phyloP scores from a whole-genome alignment of 2,888 invertebrate genomes.

The Micropterix aruncella region DNA sequence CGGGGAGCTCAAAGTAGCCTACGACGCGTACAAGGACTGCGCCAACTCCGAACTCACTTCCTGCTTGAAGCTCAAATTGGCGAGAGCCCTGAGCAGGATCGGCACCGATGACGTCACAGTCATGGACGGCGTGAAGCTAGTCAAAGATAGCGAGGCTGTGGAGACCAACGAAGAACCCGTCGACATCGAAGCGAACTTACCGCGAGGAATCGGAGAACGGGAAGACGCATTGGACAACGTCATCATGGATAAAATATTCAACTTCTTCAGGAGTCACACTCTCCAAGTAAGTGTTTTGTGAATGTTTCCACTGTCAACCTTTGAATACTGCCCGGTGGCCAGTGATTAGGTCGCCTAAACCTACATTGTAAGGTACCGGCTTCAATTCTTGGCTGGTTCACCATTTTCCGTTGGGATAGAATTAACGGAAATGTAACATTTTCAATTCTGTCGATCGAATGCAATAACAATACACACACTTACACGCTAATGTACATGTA shows the following conservation, averaged over 20 bases:
- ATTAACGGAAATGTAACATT: too few species aligned
- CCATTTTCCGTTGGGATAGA: too few species aligned
- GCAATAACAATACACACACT: too few species aligned
- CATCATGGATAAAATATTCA: constrained; percentile 58
- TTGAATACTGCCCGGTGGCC: too few species aligned
- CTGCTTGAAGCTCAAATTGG: constrained; percentile 65
- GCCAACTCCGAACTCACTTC: constrained; percentile 51
- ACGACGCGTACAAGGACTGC: constrained; percentile 73
- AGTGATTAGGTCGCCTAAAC: too few species aligned
- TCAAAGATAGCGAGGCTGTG: constrained; percentile 42
- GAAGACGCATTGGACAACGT: constrained; percentile 58
- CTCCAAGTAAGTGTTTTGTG: constrained; percentile 67
- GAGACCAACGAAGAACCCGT: constrained; percentile 29
- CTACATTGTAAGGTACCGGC: too few species aligned
- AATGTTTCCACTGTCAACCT: too few species aligned
- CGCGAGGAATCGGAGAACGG: constrained; percentile 57
- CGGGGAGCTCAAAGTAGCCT: constrained; percentile 57
- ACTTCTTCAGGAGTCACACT: constrained; percentile 66
- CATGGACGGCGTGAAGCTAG: constrained; percentile 62
- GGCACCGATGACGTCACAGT: constrained; percentile 52
- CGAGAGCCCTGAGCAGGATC: constrained; percentile 63
- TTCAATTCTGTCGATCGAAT: too few species aligned
- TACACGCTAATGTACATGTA: too few species aligned
- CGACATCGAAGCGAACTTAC: constrained; percentile 56
- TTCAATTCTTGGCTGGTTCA: too few species aligned